Base-by-base conservation (phyloP, 2,797 vertebrate genomes). In the Catamblyrhynchus diadema region DNA sequence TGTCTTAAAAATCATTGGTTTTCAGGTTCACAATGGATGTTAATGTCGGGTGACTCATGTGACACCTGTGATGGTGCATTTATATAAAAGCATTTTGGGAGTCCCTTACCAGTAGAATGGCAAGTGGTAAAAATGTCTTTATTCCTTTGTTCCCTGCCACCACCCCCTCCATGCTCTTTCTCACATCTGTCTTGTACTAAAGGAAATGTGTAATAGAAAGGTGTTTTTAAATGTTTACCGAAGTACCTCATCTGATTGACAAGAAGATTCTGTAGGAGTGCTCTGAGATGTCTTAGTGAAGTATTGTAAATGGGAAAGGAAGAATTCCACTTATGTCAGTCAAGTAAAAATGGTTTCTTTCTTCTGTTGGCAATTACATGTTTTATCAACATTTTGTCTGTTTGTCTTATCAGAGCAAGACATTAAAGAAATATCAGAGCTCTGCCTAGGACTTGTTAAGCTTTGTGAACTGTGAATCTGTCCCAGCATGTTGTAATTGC, bases 231-330 rank as follows among this genome's bases (percentile, higher is more conserved):
- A 94, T 53, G 14, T 79, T 95, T 93, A 67, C 65, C 66, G 18
- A 86, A 93, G 77, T 90, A 75, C 64, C 54, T 86, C 45, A 66
- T 64, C 17, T 30, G 45, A 32, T 61, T 77, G 44, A n/a, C 3
- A 10, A 35, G 44, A 41, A 60, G 15, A 67, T 79, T 78, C 51
- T 89, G n/a, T 70, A 74, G 42, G 57, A 81, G 39, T 33, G 32
- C 53, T 54, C n/a, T 70, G 23, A 51, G 66, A 81, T 92, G 88
- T 86, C 94, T 80, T 75, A 81, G 81, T 88, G 56, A 65, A 92
- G 18, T 71, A 48, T 78, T 88, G 17, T 83, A 88, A 91, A 64
- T 27, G 7, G 61, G 41, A 64, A 80, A 82, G 66, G 30, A 90
- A 90, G 74, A 91, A 83, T 90, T 92, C 78, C 24, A 16, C 48